Percentiles rank a stretch among this genome's conserved stretches.
Evolutionary conservation across 2,888 invertebrate genomes (phyloP).

Genomic region (Liodrosophila aerea): DNA sequence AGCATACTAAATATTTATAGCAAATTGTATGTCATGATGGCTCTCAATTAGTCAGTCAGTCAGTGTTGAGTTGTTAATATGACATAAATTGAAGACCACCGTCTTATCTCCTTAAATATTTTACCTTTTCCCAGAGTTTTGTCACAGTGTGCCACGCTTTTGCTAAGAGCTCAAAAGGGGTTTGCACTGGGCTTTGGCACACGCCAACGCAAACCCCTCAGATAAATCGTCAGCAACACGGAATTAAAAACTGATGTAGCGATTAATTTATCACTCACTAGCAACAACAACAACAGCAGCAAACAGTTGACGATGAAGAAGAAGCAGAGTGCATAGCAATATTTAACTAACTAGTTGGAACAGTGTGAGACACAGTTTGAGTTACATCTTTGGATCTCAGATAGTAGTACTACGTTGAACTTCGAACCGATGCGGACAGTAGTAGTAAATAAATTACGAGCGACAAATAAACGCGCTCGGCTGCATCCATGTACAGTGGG

Average conservation of each 20-base stretch:
- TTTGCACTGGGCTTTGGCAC: constrained; percentile 40
- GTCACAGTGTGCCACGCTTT: constrained; percentile 31
- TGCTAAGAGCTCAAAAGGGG: constrained; percentile 10
- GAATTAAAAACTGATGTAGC: constrained; percentile 82
- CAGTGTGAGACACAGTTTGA: constrained; percentile 20
- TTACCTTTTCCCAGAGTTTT: background rate
- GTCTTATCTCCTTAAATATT: no score
- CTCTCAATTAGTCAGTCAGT: no score
- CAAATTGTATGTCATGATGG: no score
- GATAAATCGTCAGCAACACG: constrained; percentile 79
- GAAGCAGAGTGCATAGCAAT: constrained; percentile 58
- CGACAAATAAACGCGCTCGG: constrained; percentile 77
- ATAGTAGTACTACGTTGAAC: constrained; percentile 29
- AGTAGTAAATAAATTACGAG: constrained; percentile 78
- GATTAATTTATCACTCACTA: constrained; percentile 81
- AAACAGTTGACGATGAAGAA: constrained; percentile 12
- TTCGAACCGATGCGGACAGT: constrained; percentile 61
- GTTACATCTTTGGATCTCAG: constrained; percentile 28
- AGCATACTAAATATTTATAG: no score
- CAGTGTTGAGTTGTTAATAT: no score
- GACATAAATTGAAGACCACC: no score
- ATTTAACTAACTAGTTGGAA: constrained; percentile 71
- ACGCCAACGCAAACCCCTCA: constrained; percentile 70
- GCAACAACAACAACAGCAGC: constrained; percentile 31
- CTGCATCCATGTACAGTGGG: constrained; percentile 58